These are phyloP conservation scores for Philaethria dido DNA, from an alignment of 2,888 invertebrate genomes.

Conservation along the genomic window DNA sequence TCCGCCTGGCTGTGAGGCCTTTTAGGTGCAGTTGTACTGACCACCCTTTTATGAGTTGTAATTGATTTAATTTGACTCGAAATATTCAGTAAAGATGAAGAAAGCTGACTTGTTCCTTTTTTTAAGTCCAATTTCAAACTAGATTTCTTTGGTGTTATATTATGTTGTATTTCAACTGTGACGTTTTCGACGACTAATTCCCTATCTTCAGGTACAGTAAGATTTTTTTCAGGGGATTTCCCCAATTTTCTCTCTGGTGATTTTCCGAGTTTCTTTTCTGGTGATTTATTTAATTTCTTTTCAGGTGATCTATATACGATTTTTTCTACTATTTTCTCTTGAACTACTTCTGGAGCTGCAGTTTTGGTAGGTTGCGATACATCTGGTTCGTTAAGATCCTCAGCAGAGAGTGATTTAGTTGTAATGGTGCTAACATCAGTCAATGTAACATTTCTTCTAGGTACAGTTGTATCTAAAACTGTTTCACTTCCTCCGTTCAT, in stretches of 20 bases:
- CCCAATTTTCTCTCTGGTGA: conserved; percentile 46
- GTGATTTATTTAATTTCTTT: conserved; percentile 35
- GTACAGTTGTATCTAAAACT: conserved; percentile 55
- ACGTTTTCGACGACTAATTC: conserved; percentile 75
- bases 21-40: conserved; percentile 76
- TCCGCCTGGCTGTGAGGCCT: conserved; percentile 62
- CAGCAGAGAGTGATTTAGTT: conserved; percentile 67
- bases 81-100: conserved; percentile 74
- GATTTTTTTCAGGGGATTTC: conserved; percentile 51
- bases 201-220: conserved; percentile 54
- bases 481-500: conserved; percentile 72
- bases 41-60: conserved; percentile 76
- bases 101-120: conserved; percentile 74
- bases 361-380: conserved; percentile 45
- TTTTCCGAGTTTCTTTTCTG: conserved; percentile 38
- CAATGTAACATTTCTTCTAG: conserved; percentile 61
- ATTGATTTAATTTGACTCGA: conserved; percentile 80
- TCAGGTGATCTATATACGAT: conserved; percentile 31
- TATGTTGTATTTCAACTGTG: conserved; percentile 79
- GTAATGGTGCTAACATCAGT: conserved; percentile 77
- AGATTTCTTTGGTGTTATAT: conserved; percentile 78
- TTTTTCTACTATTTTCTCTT: conserved; percentile 39
- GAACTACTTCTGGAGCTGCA: conserved; percentile 14
- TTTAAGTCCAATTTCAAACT: conserved; percentile 76
- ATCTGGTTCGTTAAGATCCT: conserved; percentile 55